Conservation (phyloP, 2,797 vertebrate species). For the Scolopax rusticola region DNA sequence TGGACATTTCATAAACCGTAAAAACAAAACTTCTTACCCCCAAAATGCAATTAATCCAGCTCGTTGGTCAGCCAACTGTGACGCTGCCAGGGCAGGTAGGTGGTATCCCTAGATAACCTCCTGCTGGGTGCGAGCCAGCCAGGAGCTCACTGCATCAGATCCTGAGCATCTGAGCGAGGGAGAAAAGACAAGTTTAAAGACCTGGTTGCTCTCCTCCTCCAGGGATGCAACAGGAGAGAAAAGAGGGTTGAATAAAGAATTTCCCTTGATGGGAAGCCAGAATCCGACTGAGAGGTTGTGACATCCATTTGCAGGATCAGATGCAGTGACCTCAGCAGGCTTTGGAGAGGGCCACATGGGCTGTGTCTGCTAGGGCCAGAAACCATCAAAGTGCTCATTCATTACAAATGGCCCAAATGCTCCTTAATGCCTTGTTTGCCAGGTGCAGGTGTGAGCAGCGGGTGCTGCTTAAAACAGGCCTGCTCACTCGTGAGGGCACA, state of each 20-base stretch:
- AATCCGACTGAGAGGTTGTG: neutral
- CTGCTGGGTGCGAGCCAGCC: accelerated
- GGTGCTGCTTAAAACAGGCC: accelerated
- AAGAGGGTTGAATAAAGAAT: neutral
- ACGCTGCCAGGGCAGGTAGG: neutral
- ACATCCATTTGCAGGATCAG: neutral
- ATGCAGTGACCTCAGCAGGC: neutral
- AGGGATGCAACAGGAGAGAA: neutral
- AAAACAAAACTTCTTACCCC: slow-evolving; percentile 41
- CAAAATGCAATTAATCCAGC: neutral
- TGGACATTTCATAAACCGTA: slow-evolving; percentile 34
- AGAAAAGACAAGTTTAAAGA: neutral
- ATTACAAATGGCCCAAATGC: neutral
- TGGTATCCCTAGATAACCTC: neutral
- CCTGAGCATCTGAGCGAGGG: neutral
- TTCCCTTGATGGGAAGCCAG: neutral
- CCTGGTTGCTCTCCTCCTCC: neutral
- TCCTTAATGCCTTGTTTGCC: neutral
- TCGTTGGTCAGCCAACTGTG: neutral
- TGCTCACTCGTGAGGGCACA: neutral
- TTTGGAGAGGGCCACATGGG: neutral
- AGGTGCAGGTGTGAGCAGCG: accelerated
- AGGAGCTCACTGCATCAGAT: neutral
- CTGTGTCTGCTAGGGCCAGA: neutral
- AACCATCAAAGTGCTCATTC: neutral